Base-by-base conservation (phyloP, 2,888 invertebrate genomes). In the Geophilus truncorum region DNA sequence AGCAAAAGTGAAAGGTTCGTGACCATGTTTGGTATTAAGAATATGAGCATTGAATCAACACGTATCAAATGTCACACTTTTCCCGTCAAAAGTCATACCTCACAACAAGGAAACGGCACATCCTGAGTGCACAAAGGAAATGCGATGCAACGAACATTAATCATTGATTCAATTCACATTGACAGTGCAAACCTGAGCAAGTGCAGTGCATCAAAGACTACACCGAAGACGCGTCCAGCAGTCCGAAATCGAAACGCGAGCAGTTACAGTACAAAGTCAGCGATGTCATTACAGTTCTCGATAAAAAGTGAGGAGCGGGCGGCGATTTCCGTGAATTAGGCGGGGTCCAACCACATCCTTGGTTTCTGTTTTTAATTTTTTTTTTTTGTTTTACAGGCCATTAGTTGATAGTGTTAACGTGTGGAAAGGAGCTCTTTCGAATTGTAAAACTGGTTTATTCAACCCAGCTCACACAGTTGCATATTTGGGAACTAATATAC, bases 381-480 rank as follows among this genome's bases (percentile, higher is more conserved):
- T 18, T 15, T 76, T 7, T 12, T 3, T 23, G 7, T 23, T 75
- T 75, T 83, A 25, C 84, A 88, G 88, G 77, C 88, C 88, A 23
- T 82, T 84, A 5, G 84, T 85, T 81, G 85, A 86, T 30, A 86
- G 86, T 21, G 84, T 82, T 18, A 83, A 84, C 81, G 85, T 94
- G 83, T 99, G 98, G 98, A 96, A 95, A 85, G 98, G 98, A 0
- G 94, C 94, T 0, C 87, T 95, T 23, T 91, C 92, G 76, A 93
- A 92, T 83, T 97, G 98, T 0, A 94, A 96, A 85, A 94, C 94
- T n/a, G 98, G 98, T 0, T 89, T 93, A 80, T 97, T 98, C 87
- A 94, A 95, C 88, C 96, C 98, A 0, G 91, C 90, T 9, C 92
- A 95, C 85, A 95, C 94, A 7, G 95, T 96, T 81, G 93, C 96